Conservation (phyloP, 2,888 invertebrate species). For the Aethes cnicana region DNA sequence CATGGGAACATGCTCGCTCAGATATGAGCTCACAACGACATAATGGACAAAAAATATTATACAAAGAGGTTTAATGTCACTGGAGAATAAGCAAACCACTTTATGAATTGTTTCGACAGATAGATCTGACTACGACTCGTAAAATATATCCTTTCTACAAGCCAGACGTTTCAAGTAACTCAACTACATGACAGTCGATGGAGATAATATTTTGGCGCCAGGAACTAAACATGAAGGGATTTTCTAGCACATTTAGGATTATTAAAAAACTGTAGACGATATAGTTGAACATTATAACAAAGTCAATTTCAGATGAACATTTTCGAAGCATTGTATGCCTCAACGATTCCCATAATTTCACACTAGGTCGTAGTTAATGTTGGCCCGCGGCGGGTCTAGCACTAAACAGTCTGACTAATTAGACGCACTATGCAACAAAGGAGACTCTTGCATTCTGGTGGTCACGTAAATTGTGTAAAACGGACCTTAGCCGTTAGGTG, state of each 20-base stretch:
- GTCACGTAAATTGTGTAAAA: slow-evolving; percentile 31
- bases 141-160: slow-evolving; percentile 62
- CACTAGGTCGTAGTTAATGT: slow-evolving; percentile 61
- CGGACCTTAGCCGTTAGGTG: slow-evolving; percentile 46
- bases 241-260: background rate
- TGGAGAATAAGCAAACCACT: slow-evolving; percentile 57
- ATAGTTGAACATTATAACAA: slow-evolving; percentile 33
- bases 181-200: slow-evolving; percentile 57
- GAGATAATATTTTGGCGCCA: slow-evolving; percentile 66
- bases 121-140: slow-evolving; percentile 77
- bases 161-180: slow-evolving; percentile 59
- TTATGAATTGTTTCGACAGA: slow-evolving; percentile 69
- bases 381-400: slow-evolving; percentile 65
- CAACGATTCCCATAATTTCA: slow-evolving; percentile 71
- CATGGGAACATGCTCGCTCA: slow-evolving; percentile 59
- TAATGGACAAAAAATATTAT: slow-evolving; percentile 64
- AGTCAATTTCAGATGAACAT: background rate
- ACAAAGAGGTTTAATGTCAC: slow-evolving; percentile 71
- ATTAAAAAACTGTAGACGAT: slow-evolving; percentile 27
- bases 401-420: slow-evolving; percentile 81
- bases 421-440: slow-evolving; percentile 78
- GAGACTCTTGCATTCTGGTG: slow-evolving; percentile 38
- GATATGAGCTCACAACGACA: slow-evolving; percentile 66
- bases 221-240: slow-evolving; percentile 43
- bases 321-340: slow-evolving; percentile 38